Conservation (phyloP, 2,797 vertebrate species). For the Liasis olivaceus region DNA sequence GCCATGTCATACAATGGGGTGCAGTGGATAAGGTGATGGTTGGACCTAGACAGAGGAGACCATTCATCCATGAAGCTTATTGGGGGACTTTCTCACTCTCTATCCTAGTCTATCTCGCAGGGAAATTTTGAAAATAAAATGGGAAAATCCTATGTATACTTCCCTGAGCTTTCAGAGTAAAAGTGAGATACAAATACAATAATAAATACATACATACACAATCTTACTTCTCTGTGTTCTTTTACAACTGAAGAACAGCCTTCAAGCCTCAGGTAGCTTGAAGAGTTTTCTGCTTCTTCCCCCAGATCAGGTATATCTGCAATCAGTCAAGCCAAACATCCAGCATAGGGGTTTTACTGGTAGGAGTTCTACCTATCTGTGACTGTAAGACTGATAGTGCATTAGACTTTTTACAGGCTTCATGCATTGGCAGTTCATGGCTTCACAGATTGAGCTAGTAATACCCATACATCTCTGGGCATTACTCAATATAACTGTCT, state of each 20-base stretch:
- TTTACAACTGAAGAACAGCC: neutral
- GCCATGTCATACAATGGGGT: neutral
- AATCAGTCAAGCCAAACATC: neutral
- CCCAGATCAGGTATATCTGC: neutral
- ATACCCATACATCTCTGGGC: neutral
- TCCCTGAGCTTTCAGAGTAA: neutral
- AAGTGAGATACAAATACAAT: neutral
- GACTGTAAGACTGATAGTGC: neutral
- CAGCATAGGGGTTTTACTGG: neutral
- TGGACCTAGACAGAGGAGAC: neutral
- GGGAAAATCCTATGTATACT: neutral
- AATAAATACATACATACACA: neutral
- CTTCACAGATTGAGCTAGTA: neutral
- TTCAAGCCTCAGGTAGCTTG: neutral
- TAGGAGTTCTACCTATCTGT: neutral
- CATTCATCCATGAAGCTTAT: neutral
- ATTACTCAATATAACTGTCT: neutral
- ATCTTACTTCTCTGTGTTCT: neutral
- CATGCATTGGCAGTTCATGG: neutral
- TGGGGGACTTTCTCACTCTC: neutral
- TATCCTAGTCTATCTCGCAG: neutral
- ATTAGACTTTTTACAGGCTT: neutral
- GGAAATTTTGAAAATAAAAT: neutral
- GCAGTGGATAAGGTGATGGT: neutral
- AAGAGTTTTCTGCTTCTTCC: neutral